Evolutionary conservation across 2,888 invertebrate genomes (phyloP).

Genomic region (Caenorhabditis auriculariae): DNA sequence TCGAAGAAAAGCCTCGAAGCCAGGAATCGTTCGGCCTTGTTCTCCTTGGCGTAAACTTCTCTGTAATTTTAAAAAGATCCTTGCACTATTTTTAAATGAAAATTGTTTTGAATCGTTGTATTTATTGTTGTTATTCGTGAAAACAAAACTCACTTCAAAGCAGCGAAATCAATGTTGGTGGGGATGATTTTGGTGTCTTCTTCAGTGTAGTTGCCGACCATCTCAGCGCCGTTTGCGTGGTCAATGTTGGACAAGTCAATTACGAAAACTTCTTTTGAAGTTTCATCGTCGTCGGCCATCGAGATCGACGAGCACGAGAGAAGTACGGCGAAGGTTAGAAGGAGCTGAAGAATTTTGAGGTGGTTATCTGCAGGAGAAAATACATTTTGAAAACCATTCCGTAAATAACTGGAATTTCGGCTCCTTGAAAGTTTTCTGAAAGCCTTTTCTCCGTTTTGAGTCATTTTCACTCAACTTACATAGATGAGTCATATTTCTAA

Average conservation of each 20-base stretch:
- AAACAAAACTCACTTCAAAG: constrained; percentile 12
- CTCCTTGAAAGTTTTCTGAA: too few species aligned
- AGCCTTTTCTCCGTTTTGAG: not conserved
- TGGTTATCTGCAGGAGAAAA: too few species aligned
- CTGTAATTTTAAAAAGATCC: constrained; percentile 9
- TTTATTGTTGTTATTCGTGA: too few species aligned
- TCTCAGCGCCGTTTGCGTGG: constrained; percentile 26
- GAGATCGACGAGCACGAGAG: not conserved
- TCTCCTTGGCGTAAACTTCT: constrained; percentile 28
- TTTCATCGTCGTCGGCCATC: not conserved
- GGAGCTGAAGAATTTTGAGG: too few species aligned
- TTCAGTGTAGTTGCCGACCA: constrained; percentile 12
- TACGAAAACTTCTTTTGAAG: constrained; percentile 10
- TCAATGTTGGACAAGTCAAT: constrained; percentile 19
- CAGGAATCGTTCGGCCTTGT: constrained; percentile 23
- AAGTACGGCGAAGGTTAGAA: too few species aligned
- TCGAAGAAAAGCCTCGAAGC: constrained; percentile 19
- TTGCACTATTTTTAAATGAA: not conserved
- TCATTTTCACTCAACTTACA: not conserved
- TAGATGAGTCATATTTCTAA: not conserved
- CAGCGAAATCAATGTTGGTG: constrained; percentile 25
- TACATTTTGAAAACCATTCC: too few species aligned
- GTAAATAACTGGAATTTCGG: too few species aligned
- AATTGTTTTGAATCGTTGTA: too few species aligned
- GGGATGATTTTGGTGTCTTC: constrained; percentile 32